Percentiles rank a stretch among this genome's conserved stretches.
phyloP scores from a whole-genome alignment of 2,888 invertebrate genomes.

The Anthrax anthrax region DNA sequence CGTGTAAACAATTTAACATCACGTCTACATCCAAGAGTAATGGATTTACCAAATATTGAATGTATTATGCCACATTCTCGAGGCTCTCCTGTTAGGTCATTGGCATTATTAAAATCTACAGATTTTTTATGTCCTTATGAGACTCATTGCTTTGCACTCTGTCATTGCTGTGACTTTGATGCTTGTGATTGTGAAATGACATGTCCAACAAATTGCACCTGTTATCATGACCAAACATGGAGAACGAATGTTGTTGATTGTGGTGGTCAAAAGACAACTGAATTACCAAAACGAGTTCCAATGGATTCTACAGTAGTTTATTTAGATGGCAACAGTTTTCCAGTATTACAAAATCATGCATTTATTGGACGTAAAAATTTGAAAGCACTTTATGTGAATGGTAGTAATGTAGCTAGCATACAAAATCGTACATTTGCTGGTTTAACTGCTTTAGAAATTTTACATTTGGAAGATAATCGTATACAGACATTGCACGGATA shows the following conservation, averaged over 20 bases:
- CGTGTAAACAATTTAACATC: slow-evolving; percentile 75
- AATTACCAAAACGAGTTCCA: slow-evolving; percentile 76
- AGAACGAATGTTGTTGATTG: slow-evolving; percentile 87
- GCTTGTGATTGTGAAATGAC: slow-evolving; percentile 97
- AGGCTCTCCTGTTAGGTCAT: slow-evolving; percentile 64
- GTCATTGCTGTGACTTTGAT: slow-evolving; percentile 92
- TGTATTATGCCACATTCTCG: slow-evolving; percentile 76
- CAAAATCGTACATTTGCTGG: slow-evolving; percentile 88
- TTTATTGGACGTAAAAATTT: slow-evolving; percentile 89
- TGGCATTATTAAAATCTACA: slow-evolving; percentile 64
- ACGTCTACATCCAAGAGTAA: slow-evolving; percentile 73
- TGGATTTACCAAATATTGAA: slow-evolving; percentile 79
- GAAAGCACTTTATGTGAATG: slow-evolving; percentile 72
- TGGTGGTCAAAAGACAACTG: slow-evolving; percentile 59
- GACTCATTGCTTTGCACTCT: slow-evolving; percentile 86
- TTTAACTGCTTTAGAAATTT: slow-evolving; percentile 60
- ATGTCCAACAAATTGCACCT: slow-evolving; percentile 84
- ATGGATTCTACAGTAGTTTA: slow-evolving; percentile 93
- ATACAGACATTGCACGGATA: slow-evolving; percentile 67
- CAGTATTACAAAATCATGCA: slow-evolving; percentile 72
- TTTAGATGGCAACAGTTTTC: slow-evolving; percentile 79
- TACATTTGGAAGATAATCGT: slow-evolving; percentile 76
- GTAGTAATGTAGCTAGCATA: slow-evolving; percentile 69
- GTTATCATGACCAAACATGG: slow-evolving; percentile 91
- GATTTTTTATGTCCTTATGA: slow-evolving; percentile 88